Percentiles rank a stretch among this genome's conserved stretches.
Conservation (phyloP, 2,888 invertebrate species). For the Platycheirus rosarum region DNA sequence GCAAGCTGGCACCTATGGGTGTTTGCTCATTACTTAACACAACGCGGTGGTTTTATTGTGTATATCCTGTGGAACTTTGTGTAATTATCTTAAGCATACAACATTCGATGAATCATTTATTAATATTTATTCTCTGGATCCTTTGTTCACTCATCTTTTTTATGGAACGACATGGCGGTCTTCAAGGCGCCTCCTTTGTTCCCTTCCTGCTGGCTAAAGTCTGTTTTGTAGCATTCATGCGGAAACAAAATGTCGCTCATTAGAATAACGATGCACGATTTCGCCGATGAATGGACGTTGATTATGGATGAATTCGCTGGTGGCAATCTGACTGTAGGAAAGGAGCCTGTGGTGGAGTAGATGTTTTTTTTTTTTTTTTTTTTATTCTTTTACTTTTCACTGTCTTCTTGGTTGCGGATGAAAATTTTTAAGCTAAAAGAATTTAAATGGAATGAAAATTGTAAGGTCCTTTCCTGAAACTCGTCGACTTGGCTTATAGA, state of each 20-base stretch:
- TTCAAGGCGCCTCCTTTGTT: slow-evolving; percentile 6
- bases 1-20: slow-evolving; percentile 34
- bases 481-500: not conserved
- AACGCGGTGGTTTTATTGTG: not conserved
- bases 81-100: slow-evolving; percentile 69
- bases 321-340: not conserved
- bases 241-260: slow-evolving; percentile 69
- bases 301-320: slow-evolving; percentile 64
- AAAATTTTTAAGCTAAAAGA: slow-evolving; percentile 46
- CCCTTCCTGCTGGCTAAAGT: not conserved
- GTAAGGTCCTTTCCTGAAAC: slow-evolving; percentile 50
- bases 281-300: slow-evolving; percentile 69
- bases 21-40: slow-evolving; percentile 29
- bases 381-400: not conserved
- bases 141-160: not conserved
- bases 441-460: slow-evolving; percentile 71
- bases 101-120: slow-evolving; percentile 57
- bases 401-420: not conserved
- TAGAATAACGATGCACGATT: slow-evolving; percentile 72
- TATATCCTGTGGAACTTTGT: slow-evolving; percentile 34
- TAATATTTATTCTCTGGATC: slow-evolving; percentile 44
- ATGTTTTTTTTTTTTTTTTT: not conserved
- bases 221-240: slow-evolving; percentile 40
- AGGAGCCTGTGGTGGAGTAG: not conserved
- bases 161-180: not conserved